phyloP scores from a whole-genome alignment of 2,113 vertebrate species.

The Leptodactylus fuscus region DNA sequence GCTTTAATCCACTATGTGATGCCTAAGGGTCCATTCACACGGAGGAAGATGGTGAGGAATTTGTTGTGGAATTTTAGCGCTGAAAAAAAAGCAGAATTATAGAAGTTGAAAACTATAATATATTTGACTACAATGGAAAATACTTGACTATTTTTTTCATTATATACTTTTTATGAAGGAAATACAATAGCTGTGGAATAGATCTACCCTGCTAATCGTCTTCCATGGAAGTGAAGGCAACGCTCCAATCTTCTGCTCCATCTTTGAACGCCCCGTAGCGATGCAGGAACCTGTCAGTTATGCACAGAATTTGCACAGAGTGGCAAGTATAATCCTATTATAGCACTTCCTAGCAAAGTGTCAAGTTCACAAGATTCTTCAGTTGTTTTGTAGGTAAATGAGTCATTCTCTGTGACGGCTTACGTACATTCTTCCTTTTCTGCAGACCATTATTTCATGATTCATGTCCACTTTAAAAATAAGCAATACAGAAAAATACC shows the following conservation, averaged over 20 bases:
- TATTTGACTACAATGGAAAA: background rate
- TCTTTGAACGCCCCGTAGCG: conserved; percentile 8
- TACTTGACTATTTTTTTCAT: background rate
- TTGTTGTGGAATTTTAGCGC: too few relatives aligned
- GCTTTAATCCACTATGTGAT: too few relatives aligned
- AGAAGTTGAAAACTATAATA: background rate
- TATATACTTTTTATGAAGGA: background rate
- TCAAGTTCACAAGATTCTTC: conserved; percentile 36
- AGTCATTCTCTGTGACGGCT: conserved; percentile 15
- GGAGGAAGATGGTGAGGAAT: too few relatives aligned
- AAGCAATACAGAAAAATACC: background rate
- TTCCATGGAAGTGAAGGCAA: conserved; percentile 1
- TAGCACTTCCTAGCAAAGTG: conserved; percentile 49
- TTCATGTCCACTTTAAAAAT: background rate
- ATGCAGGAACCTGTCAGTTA: conserved; percentile 45
- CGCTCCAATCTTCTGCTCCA: background rate
- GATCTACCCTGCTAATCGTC: background rate
- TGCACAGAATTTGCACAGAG: background rate
- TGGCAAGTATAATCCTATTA: conserved; percentile 45
- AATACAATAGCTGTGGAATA: background rate
- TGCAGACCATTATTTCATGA: conserved; percentile 1
- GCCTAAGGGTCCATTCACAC: too few relatives aligned
- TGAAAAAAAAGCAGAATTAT: too few relatives aligned
- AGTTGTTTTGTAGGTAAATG: conserved; percentile 21
- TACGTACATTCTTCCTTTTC: background rate